Percentiles rank a stretch among this genome's conserved stretches.
Conservation (phyloP, 2,888 invertebrate genomes). For the Cinara cedri region DNA sequence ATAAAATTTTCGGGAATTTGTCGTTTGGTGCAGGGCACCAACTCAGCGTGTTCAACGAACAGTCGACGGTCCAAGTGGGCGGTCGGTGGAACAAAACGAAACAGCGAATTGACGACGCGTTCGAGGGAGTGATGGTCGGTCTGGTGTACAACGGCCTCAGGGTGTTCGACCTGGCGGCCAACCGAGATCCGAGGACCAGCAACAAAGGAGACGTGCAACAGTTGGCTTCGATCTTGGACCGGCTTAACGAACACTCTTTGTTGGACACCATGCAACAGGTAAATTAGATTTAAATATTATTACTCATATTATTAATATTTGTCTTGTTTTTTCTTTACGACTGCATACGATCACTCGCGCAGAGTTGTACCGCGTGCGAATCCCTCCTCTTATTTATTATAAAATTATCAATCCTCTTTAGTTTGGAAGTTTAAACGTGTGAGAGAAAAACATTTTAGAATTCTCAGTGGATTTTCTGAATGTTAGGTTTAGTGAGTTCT, state of each 20-base stretch:
- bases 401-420: no score
- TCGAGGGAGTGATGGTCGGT: slow-evolving; percentile 87
- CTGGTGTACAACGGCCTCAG: slow-evolving; percentile 85
- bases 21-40: slow-evolving; percentile 71
- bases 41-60: slow-evolving; percentile 87
- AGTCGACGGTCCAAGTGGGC: slow-evolving; percentile 86
- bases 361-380: no score
- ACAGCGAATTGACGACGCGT: slow-evolving; percentile 76
- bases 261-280: slow-evolving; percentile 54
- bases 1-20: no score
- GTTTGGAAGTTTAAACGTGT: no score
- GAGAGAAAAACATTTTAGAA: no score
- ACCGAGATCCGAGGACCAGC: slow-evolving; percentile 78
- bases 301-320: no score
- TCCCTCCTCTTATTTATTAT: no score
- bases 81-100: slow-evolving; percentile 78
- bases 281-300: background rate
- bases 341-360: no score
- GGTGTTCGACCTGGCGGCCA: slow-evolving; percentile 83
- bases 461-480: no score
- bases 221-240: slow-evolving; percentile 31
- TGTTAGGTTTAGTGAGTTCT: no score
- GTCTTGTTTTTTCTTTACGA: no score
- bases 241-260: slow-evolving; percentile 42
- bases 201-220: slow-evolving; percentile 69